Evolutionary conservation across 2,113 vertebrate genomes (phyloP), one percentile per base, ranked within the genome.

Genomic region (Elephas maximus): DNA sequence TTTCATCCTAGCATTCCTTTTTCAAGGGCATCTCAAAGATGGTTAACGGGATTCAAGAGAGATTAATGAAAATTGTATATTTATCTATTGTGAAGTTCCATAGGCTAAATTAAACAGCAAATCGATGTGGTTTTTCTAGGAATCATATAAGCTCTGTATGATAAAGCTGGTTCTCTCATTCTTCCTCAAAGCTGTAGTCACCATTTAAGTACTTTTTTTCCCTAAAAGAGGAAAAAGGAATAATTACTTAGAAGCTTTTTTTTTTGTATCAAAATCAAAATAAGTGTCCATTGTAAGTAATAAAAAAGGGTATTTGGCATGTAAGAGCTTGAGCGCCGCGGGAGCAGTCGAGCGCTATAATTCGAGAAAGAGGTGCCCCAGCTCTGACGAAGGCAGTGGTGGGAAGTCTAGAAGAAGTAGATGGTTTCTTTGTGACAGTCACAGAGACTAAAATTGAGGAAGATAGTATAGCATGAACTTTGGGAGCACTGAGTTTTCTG

Each of bases 261-360:
- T 87, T 63, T 73, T 57, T 74, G 62, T 93, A 67, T 57, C 41
- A 71, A 83, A 91, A 33, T 83, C 67, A 88, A 88, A 90, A 63
- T 60, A 73, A 6, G 24, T 23, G 57, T 67, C 57, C 63, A 11
- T 9, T 28, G 69, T 53, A 67, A 41, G 15, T 76, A 60, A 87
- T 71, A 45, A 30, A 30, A 30, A 91, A 62, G 30, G 78, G 24
- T 53, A 15, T 41, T 62, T 67, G 71, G 30, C 90, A 26, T 41
- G 9, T 80, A 78, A 51, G 37, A 78, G 45, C 9, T n/a, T 17
- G 69, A 28, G 69, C 5, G 18, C 30, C 69, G 9, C 8, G 5
- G 60, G 5, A 62, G 60, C 60, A 69, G 33, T 18, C 33, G 6
- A 2, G 33, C n/a, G 69, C 69, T 71, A 5, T 78, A 17, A 51